Conservation (phyloP, 1,140 invertebrate species). For the Gyrodactylus salaris region DNA sequence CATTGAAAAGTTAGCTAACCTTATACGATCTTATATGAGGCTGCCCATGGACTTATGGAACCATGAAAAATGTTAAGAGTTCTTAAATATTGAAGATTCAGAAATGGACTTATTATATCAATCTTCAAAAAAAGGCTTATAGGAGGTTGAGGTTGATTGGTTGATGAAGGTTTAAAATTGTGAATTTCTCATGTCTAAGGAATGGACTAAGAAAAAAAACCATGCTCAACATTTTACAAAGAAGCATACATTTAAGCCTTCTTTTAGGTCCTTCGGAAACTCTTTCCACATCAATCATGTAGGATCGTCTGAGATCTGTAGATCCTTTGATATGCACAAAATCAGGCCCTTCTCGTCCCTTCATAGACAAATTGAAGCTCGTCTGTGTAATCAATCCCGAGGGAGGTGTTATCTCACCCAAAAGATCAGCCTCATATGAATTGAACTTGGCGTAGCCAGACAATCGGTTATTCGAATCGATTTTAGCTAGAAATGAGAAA, state of each 20-base stretch:
- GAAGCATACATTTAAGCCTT: background rate
- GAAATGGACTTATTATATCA: background rate
- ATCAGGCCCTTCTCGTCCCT: background rate
- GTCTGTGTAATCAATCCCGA: background rate
- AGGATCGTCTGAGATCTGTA: background rate
- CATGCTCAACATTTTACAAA: too few species aligned
- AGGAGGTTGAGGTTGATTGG: too few species aligned
- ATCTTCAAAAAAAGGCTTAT: background rate
- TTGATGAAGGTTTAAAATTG: too few species aligned
- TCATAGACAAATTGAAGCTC: background rate
- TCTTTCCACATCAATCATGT: background rate
- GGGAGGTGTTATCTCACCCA: background rate
- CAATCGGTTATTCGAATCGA: too few species aligned
- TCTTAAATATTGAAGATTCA: background rate
- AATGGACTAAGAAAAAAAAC: too few species aligned
- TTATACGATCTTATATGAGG: too few species aligned
- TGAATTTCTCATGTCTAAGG: too few species aligned
- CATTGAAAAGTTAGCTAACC: too few species aligned
- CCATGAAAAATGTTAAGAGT: background rate
- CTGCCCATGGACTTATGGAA: background rate
- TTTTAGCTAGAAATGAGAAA: too few species aligned
- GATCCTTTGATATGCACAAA: background rate
- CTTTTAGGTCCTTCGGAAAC: background rate
- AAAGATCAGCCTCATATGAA: background rate
- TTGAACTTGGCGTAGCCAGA: background rate